phyloP scores from a whole-genome alignment of 2,888 invertebrate species.

The Ochlodes sylvanus region DNA sequence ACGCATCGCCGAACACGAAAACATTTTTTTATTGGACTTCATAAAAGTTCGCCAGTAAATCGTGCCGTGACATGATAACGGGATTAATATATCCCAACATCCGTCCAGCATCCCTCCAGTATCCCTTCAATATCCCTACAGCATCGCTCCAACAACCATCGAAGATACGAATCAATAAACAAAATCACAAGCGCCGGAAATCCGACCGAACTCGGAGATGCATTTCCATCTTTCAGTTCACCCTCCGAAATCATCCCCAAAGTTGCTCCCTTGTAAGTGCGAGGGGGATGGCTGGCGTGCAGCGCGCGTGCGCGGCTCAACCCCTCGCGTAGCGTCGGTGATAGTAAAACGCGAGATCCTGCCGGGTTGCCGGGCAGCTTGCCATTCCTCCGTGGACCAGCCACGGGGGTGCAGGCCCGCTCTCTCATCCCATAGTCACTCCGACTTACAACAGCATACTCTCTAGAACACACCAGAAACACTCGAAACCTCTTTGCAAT shows the following conservation, averaged over 20 bases:
- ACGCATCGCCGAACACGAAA: slow-evolving; percentile 52
- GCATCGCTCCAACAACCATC: too few relatives aligned
- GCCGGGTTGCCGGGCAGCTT: slow-evolving; percentile 71
- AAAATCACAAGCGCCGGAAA: slow-evolving; percentile 83
- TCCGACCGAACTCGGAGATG: slow-evolving; percentile 82
- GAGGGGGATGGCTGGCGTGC: slow-evolving; percentile 57
- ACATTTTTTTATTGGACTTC: slow-evolving; percentile 62
- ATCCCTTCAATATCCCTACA: slow-evolving; percentile 39
- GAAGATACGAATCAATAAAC: slow-evolving; percentile 82
- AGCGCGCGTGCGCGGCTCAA: slow-evolving; percentile 76
- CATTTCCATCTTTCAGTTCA: slow-evolving; percentile 84
- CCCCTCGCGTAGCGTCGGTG: slow-evolving; percentile 74
- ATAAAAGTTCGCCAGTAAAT: slow-evolving; percentile 65
- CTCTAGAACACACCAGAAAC: background rate
- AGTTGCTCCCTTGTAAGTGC: slow-evolving; percentile 60
- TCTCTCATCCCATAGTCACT: slow-evolving; percentile 73
- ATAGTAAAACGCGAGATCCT: slow-evolving; percentile 75
- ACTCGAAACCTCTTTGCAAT: background rate
- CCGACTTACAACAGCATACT: slow-evolving; percentile 47
- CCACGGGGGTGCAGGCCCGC: slow-evolving; percentile 81
- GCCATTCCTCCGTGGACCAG: slow-evolving; percentile 81
- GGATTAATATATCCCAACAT: slow-evolving; percentile 68
- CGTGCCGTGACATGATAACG: slow-evolving; percentile 69
- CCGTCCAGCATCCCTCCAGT: slow-evolving; percentile 55
- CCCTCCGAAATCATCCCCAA: slow-evolving; percentile 82